Evolutionary conservation across 2,888 invertebrate genomes (phyloP), one percentile per base, ranked within the genome.

Genomic region (Caenorhabditis wallacei): DNA sequence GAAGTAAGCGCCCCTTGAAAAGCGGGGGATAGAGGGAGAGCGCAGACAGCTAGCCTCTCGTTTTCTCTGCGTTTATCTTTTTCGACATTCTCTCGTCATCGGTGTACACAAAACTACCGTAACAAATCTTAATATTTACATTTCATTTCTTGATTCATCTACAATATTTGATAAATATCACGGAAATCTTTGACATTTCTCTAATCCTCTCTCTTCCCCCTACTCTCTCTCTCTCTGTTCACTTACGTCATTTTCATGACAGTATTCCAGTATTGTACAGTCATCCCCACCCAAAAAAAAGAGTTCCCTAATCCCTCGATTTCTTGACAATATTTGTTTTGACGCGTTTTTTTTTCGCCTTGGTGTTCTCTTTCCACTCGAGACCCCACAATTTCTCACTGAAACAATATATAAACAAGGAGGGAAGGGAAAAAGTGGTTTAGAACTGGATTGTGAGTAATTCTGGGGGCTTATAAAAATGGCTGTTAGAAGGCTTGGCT

Each of bases 321-420:
- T 30, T 30, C 30, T 30, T 16, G 2, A 18, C 46, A 48, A 48
- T 76, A 18, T 76, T 69, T 68, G 56, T 69, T 64, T 59, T 68
- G 68, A 61, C 68, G 59, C 48, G 43, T 61, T 64, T 53, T 53
- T 35, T 72, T n/a, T 20, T n/a, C 18, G n/a, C 18, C 7, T 10
- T 48, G 18, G 46, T 48, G 46, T 48, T 48, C 59, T 57, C 54
- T 53, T 72, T 59, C 56, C 68, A 37, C 59, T 37, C 35, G 11
- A 40, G 22, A 48, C 57, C 13, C 35, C n/a, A n/a, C n/a, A n/a
- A 10, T 16, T 40, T 40, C 13, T 18, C 3, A 4, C 4, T 18
- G 13, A 48, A 18, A 48, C n/a, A 48, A 48, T 48, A n/a, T 71
- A 5, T 30, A 30, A n/a, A n/a, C n/a, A n/a, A n/a, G n/a, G n/a